Base-by-base conservation (phyloP, 2,113 vertebrate species). In the Micromys minutus region DNA sequence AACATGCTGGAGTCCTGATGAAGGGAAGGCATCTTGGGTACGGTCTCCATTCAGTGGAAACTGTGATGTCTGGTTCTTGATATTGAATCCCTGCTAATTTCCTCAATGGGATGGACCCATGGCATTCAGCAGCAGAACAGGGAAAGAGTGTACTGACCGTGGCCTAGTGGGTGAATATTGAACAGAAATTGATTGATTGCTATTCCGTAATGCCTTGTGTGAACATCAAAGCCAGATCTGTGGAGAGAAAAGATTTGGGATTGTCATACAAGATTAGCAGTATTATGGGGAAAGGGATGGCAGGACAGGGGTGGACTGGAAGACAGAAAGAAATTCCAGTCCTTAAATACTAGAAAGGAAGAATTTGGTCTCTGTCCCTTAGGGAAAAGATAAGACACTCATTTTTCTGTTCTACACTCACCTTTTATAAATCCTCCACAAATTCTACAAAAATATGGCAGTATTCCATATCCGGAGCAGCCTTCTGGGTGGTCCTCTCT, bases 381-480 rank as follows among this genome's bases (percentile, higher is more conserved):
- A 99, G 98, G 99, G 99, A 98, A 99, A 98, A 98, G 99, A 99
- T 96, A 99, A 99, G 97, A 99, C 99, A 98, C 99, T 99, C 99
- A 99, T 99, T 98, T 98, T 99, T 39, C 98, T 99, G 99, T 97
- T 99, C 99, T 97, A 99, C 99, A 15, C 99, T 99, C 97, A 99
- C 99, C 94, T 99, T 99, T 98, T 99, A 99, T 98, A 99, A 98
- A 91, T 99, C 99, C 99, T 99, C 55, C 4, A 52, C 47, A 55
- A 19, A 21, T 55, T 79, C 76, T 16, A 15, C 21, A 36, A 55
- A 76, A 50, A 34, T 21, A 99, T 99, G 83, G 99, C 99, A 77
- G 98, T 99, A 76, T 99, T 1, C 31, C 16, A n/a, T 13, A 79
- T 52, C 7, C 17, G 99, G 99, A 98, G 99, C 99, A 0, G 99